Evolutionary conservation across 1,140 invertebrate species (phyloP).

Genomic region (Lutraria rhynchaena): DNA sequence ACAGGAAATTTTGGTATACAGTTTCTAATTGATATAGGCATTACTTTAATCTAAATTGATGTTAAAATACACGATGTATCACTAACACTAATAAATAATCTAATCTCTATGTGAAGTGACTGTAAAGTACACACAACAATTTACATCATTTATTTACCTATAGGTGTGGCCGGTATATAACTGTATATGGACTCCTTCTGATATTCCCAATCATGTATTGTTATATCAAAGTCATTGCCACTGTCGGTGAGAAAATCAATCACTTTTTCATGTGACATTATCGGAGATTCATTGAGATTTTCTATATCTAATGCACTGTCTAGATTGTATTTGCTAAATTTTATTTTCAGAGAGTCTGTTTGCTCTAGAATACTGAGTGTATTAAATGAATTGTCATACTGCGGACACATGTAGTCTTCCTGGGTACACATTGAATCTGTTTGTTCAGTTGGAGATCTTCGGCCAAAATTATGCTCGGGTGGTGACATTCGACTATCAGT

Average conservation of each 20-base stretch:
- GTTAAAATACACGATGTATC: too few species aligned
- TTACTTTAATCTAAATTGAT: too few species aligned
- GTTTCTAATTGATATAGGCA: too few species aligned
- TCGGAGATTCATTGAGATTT: slow-evolving; percentile 13
- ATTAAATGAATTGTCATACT: background rate
- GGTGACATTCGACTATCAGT: too few species aligned
- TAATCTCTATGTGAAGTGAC: too few species aligned
- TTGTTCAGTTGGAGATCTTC: background rate
- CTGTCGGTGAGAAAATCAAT: slow-evolving; percentile 2
- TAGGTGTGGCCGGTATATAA: slow-evolving; percentile 7
- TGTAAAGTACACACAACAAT: too few species aligned
- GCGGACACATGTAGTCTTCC: too few species aligned
- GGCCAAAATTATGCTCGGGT: too few species aligned
- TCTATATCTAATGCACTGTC: background rate
- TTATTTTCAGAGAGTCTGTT: slow-evolving; percentile 4
- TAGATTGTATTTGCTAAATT: slow-evolving; percentile 11
- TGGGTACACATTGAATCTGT: background rate
- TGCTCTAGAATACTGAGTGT: slow-evolving; percentile 2
- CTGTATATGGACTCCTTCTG: slow-evolving; percentile 14
- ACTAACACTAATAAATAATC: too few species aligned
- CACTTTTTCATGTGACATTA: slow-evolving; percentile 9
- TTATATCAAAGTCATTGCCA: slow-evolving; percentile 19
- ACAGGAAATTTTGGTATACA: too few species aligned
- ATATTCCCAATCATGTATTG: slow-evolving; percentile 25
- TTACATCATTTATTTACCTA: too few species aligned